A percentile compares a stretch with the other conserved stretches of the same genome.
Conservation (phyloP, 2,888 invertebrate species). For the Timema cristinae region DNA sequence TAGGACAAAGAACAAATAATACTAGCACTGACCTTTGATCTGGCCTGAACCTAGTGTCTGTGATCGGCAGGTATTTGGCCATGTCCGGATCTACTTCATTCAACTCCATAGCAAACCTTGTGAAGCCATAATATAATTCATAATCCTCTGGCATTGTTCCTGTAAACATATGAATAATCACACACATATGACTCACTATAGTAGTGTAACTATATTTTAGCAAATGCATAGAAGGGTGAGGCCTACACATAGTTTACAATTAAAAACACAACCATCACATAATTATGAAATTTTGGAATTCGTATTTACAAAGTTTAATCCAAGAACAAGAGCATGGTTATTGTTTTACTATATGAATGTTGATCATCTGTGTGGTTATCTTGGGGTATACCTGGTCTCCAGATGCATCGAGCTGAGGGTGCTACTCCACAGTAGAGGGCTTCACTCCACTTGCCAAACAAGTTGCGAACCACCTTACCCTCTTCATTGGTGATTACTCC, state of each 20-base stretch:
- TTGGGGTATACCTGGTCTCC: constrained; percentile 59
- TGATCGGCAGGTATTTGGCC: constrained; percentile 60
- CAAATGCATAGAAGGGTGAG: no score
- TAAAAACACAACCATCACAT: no score
- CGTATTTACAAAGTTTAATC: no score
- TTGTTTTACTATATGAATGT: no score
- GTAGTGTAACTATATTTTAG: no score
- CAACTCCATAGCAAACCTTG: constrained; percentile 77
- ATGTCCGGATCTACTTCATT: constrained; percentile 68
- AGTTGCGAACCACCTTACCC: constrained; percentile 54
- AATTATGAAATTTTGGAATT: no score
- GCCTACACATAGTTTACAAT: no score
- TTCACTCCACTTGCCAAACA: constrained; percentile 81
- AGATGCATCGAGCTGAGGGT: constrained; percentile 67
- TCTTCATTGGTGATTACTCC: constrained; percentile 55
- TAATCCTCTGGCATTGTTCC: constrained; percentile 77
- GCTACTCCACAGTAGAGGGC: constrained; percentile 71
- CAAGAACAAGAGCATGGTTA: no score
- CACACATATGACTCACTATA: no score
- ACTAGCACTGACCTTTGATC: constrained; percentile 56
- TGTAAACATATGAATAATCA: constrained; percentile 34
- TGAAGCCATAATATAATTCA: constrained; percentile 79
- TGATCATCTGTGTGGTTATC: no score
- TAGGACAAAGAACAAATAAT: no score
- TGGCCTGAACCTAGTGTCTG: constrained; percentile 73